Base-by-base conservation (phyloP, 2,888 invertebrate genomes). In the Tipula unca region DNA sequence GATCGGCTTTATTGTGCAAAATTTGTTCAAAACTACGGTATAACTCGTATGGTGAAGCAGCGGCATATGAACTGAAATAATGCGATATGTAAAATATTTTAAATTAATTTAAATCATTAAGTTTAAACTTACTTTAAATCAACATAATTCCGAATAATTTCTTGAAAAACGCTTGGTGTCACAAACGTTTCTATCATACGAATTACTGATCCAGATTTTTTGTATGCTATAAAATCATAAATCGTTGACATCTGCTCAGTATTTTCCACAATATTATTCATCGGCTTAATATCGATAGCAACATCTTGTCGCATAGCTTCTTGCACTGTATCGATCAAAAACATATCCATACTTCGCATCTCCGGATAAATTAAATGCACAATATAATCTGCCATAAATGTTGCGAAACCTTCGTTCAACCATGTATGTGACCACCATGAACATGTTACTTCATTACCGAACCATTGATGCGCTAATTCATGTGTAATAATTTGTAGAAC, bases 321-420 rank as follows among this genome's bases (percentile, higher is more conserved):
- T 29, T 91, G 91, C 6, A 91, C 85, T 25, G 90, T 89, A 32
- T 89, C 89, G 10, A 90, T 87, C 0, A 91, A 89, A 87, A 92
- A 92, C 85, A 91, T 90, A 48, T 92, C 91, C 88, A 90, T 89
- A 86, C 91, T 88, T 86, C 89, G 88, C 90, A 91, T 91, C 0
- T 89, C 87, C 1, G 91, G 35, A 83, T 83, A 32, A 8, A 83
- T 20, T 35, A 83, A 32, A 6, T 29, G 8, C 5, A 83, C 83
- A 32, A 92, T 93, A 69, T 91, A 92, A 89, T 94, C 94, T 88
- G 96, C 93, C 86, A 94, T 94, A 90, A 93, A 94, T 87, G 92
- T 93, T 0, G 95, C 95, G 87, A 95, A 95, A 0, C 94, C 95
- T 89, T 95, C 95, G 88, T 94, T 95, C 0, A 95, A 90, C 95